Evolutionary conservation across 2,888 invertebrate species (phyloP).

Genomic region (Glyphotaelius pellucidus): DNA sequence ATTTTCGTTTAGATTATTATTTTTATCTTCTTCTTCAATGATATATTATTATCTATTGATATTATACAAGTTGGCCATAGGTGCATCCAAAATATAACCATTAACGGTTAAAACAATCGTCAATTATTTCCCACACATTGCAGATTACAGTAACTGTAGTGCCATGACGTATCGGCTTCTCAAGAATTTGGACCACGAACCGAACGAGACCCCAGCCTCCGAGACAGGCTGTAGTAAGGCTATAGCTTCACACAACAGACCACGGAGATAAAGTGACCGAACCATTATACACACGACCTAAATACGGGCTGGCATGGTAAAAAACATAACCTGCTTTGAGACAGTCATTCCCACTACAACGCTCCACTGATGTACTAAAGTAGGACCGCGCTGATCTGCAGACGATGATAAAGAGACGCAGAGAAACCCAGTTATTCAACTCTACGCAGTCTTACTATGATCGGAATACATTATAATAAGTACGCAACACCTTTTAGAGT

Average conservation of each 20-base stretch:
- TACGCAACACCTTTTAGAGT: neutral
- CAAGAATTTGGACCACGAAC: neutral
- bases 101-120: neutral
- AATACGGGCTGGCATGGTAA: neutral
- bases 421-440: neutral
- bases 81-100: neutral
- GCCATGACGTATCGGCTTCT: neutral
- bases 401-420: neutral
- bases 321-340: slow-evolving; percentile 2
- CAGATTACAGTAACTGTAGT: slow-evolving; percentile 2
- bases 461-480: neutral
- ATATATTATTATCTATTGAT: neutral
- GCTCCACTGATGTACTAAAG: neutral
- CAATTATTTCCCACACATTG: slow-evolving; percentile 2
- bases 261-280: neutral
- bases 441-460: neutral
- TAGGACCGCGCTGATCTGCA: neutral
- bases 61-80: neutral
- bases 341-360: neutral
- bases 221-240: neutral
- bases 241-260: neutral
- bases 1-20: no score
- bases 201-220: neutral
- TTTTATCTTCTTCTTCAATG: no score
- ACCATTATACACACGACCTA: neutral